A percentile compares a stretch with the other conserved stretches of the same genome.
phyloP scores from a whole-genome alignment of 92 coral and sea anemone genomes.

The Siderastrea radians region DNA sequence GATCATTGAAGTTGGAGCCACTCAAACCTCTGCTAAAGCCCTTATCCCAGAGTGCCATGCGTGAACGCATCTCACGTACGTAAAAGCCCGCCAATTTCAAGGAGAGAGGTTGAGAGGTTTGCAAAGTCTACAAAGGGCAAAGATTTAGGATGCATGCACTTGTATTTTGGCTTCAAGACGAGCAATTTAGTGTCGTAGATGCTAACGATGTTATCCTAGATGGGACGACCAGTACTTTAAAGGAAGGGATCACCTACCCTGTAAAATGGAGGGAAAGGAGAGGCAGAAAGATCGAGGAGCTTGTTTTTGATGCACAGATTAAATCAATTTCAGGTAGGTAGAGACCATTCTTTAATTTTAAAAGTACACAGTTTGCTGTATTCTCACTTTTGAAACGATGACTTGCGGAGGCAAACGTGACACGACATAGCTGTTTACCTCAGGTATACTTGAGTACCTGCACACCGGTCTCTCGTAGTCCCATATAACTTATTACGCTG shows the following conservation, averaged over 20 bases:
- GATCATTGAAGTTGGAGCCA: no score
- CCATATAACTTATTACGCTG: no score
- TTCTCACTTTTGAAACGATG: not conserved
- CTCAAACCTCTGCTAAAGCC: no score
- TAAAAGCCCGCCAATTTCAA: no score
- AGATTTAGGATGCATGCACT: not conserved
- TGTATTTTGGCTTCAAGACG: not conserved
- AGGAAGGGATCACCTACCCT: constrained; percentile 10
- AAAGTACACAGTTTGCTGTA: not conserved
- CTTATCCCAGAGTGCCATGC: no score
- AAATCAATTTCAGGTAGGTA: constrained; percentile 20
- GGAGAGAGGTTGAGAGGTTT: no score
- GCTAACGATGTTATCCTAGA: not conserved
- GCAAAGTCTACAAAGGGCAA: not conserved
- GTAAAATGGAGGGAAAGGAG: constrained; percentile 35
- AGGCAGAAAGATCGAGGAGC: not conserved
- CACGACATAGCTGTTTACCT: no score
- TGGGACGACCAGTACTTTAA: not conserved
- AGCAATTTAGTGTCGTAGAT: constrained; percentile 29
- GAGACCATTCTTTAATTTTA: not conserved
- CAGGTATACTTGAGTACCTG: no score
- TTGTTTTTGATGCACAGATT: constrained; percentile 2
- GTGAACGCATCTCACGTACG: no score
- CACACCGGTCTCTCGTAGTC: no score
- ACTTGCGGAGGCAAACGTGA: no score